A percentile compares a stretch with the other conserved stretches of the same genome.
Evolutionary conservation across 2,113 vertebrate species (phyloP).

Genomic region (Alexandromys fortis): DNA sequence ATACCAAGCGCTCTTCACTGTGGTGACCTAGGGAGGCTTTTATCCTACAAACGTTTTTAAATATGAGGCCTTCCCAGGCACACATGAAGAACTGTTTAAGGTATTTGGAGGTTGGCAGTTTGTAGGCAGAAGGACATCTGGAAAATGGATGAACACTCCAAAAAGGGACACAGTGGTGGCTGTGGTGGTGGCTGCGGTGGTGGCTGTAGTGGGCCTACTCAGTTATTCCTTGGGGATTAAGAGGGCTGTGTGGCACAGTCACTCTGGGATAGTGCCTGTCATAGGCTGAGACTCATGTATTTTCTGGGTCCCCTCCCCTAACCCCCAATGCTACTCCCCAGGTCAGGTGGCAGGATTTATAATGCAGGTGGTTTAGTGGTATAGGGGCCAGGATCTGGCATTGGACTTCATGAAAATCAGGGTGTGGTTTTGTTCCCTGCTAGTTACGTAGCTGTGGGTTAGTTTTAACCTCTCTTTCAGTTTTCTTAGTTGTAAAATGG

Average conservation of each 20-base stretch:
- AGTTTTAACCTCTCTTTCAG: background rate
- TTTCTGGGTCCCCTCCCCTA: background rate
- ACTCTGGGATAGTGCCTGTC: too few species aligned
- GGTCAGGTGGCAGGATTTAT: background rate
- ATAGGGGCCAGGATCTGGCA: background rate
- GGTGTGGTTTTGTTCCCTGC: background rate
- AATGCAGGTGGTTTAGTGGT: background rate
- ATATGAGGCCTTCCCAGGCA: background rate
- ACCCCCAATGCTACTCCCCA: rapidly evolving
- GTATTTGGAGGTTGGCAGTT: background rate
- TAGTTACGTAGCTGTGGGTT: background rate
- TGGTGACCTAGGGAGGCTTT: background rate
- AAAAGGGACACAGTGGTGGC: background rate
- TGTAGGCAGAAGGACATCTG: background rate
- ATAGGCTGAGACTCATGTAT: background rate
- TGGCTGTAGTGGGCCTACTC: rapidly evolving
- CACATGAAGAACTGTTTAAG: background rate
- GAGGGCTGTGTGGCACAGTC: background rate
- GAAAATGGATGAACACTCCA: background rate
- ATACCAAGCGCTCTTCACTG: background rate
- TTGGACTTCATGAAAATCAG: too few species aligned
- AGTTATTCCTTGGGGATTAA: background rate
- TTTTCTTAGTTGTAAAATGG: background rate
- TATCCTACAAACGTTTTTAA: background rate
- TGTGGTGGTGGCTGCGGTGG: background rate